Evolutionary conservation across 1,140 invertebrate species (phyloP).

Genomic region (Tetragonula clypearis): DNA sequence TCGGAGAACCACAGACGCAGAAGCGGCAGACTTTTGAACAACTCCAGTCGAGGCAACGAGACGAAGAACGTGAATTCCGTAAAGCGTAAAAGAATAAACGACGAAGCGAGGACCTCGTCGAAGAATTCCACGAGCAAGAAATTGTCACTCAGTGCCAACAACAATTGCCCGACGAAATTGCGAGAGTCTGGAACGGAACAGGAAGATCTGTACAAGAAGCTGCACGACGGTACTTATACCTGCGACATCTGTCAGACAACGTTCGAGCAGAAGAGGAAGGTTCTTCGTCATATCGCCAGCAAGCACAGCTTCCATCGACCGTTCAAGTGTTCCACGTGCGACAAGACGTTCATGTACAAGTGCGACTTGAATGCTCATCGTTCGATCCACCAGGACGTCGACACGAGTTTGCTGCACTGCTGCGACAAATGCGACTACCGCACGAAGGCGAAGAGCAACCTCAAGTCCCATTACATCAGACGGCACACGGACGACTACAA

Average conservation of each 20-base stretch:
- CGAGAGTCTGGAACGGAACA: neutral
- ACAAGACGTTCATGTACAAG: conserved; percentile 86
- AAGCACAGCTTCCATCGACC: conserved; percentile 84
- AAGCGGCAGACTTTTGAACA: neutral
- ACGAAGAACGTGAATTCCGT: neutral
- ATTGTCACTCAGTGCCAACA: neutral
- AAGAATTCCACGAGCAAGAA: neutral
- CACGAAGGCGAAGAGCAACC: conserved; percentile 56
- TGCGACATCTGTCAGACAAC: conserved; percentile 80
- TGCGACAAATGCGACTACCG: conserved; percentile 69
- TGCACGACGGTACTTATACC: conserved; percentile 61
- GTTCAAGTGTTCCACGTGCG: conserved; percentile 86
- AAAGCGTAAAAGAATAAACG: too few relatives aligned
- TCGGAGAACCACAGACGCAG: neutral
- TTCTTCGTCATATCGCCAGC: conserved; percentile 80
- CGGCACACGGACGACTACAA: conserved; percentile 77
- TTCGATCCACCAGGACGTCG: conserved; percentile 49
- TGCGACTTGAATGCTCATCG: conserved; percentile 82
- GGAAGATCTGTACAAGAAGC: conserved; percentile 59
- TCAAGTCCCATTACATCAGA: conserved; percentile 63
- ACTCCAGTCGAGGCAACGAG: neutral
- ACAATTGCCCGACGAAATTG: neutral
- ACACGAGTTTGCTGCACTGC: conserved; percentile 40
- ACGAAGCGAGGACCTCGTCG: neutral
- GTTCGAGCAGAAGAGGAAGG: conserved; percentile 82